Base-by-base conservation (phyloP, 2,113 vertebrate genomes). In the Solea solea region DNA sequence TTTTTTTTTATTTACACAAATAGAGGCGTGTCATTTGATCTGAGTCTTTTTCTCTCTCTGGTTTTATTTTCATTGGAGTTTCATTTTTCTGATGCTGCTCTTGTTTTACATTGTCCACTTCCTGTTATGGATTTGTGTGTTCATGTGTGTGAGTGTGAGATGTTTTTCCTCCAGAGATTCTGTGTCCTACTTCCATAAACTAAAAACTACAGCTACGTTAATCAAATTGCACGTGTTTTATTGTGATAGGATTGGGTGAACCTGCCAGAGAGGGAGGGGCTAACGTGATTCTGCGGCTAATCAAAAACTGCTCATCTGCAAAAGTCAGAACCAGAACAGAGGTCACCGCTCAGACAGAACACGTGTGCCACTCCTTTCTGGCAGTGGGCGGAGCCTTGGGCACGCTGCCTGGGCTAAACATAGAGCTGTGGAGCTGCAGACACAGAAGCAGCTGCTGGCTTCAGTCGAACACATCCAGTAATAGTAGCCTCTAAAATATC, bases 361-460 rank as follows among this genome's bases (percentile, higher is more conserved):
- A 2, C 27, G 15, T 52, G 49, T 40, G 65, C 27, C 5, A 1
- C 49, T 4, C 56, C 72, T 67, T 69, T 59, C 60, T 61, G 74
- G 51, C 0, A 0, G 64, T 45, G 44, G 75, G 66, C 4, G 39
- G 69, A 69, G 64, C 5, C 50, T 52, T 25, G 28, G 52, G 65
- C 45, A 46, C 13, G 25, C 52, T 9, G 21, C 13, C 58, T 45
- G 9, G 63, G 44, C 68, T 89, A 89, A 84, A 84, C 86, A 86
- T 86, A 90, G 86, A 85, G 59, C 64, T 78, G 42, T 16, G 53
- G 62, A 8, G 51, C 41, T 7, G 41, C 59, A 62, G 76, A 77
- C 64, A 42, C 54, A 58, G 70, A 28, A 82, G 75, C 91, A 91
- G 90, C 89, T 92, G 91, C 83, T 71, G 82, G 72, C 56, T 84